Evolutionary conservation across 2,113 vertebrate genomes (phyloP).

Genomic region (Cephalopholis sonnerati): DNA sequence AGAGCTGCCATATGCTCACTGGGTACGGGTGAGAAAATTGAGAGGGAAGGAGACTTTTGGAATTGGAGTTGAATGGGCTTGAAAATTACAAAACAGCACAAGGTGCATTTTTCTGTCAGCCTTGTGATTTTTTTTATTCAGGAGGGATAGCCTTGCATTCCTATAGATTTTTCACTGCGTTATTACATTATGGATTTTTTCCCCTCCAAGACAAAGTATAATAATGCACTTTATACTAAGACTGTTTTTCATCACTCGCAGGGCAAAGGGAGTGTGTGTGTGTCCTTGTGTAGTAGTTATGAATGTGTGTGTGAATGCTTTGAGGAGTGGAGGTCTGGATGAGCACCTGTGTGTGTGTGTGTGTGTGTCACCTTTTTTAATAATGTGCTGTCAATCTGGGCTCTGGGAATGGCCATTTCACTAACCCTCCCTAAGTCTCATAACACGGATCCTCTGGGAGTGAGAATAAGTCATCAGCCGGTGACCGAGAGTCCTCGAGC

Average conservation of each 20-base stretch:
- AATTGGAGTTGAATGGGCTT: conserved; percentile 57
- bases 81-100: conserved; percentile 63
- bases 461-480: conserved; percentile 71
- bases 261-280: conserved; percentile 50
- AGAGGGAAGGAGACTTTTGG: conserved; percentile 35
- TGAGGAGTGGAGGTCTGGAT: conserved; percentile 21
- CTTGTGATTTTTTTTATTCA: conserved; percentile 67
- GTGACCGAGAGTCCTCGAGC: conserved; percentile 50
- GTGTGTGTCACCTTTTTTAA: conserved; percentile 75
- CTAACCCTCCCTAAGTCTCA: conserved; percentile 75
- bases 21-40: conserved; percentile 28
- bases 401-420: conserved; percentile 70
- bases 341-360: conserved; percentile 46
- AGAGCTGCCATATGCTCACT: conserved; percentile 76
- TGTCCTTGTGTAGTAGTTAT: conserved; percentile 48
- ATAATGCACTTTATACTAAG: conserved; percentile 78
- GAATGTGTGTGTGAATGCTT: conserved; percentile 34
- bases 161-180: conserved; percentile 72
- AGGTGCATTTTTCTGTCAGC: conserved; percentile 67
- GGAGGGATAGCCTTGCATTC: conserved; percentile 63
- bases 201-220: conserved; percentile 77
- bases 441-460: conserved; percentile 75
- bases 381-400: conserved; percentile 84
- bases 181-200: conserved; percentile 84
- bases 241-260: conserved; percentile 76